Evolutionary conservation across 2,113 vertebrate genomes (phyloP).

Genomic region (Lepus timidus): DNA sequence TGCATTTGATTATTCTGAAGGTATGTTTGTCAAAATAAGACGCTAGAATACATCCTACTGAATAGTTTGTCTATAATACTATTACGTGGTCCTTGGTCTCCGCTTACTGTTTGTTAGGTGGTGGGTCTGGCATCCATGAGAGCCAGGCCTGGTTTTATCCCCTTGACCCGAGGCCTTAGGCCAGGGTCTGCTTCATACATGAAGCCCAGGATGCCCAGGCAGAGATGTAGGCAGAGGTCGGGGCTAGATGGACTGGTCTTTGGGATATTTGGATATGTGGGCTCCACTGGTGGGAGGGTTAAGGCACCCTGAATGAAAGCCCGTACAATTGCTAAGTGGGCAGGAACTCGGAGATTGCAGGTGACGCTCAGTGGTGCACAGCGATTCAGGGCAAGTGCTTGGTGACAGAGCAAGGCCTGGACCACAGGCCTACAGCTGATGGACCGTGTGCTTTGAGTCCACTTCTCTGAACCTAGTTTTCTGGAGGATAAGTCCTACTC

Average conservation of each 20-base stretch:
- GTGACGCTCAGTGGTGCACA: background rate
- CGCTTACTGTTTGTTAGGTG: background rate
- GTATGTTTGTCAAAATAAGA: background rate
- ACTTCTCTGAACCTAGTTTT: background rate
- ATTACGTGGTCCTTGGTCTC: background rate
- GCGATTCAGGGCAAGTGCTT: background rate
- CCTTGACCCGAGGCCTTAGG: background rate
- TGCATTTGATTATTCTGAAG: background rate
- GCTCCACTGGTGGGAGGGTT: background rate
- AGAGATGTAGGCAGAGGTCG: background rate
- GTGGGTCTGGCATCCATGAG: background rate
- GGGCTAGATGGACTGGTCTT: background rate
- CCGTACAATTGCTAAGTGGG: fast-evolving
- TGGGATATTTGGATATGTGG: background rate
- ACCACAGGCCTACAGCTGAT: background rate
- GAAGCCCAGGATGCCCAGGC: background rate
- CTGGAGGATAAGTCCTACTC: background rate
- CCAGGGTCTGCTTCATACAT: background rate
- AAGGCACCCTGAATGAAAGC: background rate
- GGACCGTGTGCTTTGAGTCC: background rate
- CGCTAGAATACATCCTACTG: background rate
- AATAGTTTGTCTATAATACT: background rate
- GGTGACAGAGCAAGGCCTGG: background rate
- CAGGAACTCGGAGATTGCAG: background rate
- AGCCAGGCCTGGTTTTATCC: background rate